Evolutionary conservation across 2,797 vertebrate species (phyloP).

Genomic region (Strix occidentalis): DNA sequence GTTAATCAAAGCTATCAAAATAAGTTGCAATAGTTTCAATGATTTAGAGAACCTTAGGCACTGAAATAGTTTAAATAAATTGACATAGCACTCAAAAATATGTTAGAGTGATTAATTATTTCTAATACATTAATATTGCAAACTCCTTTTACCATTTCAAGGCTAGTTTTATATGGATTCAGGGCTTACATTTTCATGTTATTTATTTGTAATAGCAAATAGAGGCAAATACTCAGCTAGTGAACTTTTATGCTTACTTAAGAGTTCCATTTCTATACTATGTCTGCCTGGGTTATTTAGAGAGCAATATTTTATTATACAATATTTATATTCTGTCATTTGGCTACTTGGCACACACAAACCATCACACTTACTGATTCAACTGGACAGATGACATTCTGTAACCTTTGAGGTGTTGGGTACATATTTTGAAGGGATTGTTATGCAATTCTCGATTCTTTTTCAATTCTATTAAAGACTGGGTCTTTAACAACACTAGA

Average conservation of each 20-base stretch:
- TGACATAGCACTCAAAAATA: background rate
- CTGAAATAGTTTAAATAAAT: conserved; percentile 29
- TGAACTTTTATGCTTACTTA: background rate
- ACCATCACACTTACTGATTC: background rate
- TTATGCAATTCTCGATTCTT: background rate
- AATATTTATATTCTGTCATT: conserved; percentile 8
- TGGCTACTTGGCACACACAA: background rate
- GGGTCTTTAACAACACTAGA: background rate
- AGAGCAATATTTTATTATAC: background rate
- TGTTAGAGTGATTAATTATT: conserved; percentile 13
- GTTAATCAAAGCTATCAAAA: background rate
- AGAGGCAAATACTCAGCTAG: background rate
- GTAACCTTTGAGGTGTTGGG: background rate
- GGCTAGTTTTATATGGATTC: background rate
- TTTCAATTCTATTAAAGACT: background rate
- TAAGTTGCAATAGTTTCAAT: background rate
- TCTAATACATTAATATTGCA: conserved; percentile 29
- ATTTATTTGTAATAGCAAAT: conserved; percentile 11
- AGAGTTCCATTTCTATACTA: background rate
- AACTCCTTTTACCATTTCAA: conserved; percentile 13
- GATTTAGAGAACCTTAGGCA: background rate
- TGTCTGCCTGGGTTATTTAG: background rate
- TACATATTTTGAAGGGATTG: background rate
- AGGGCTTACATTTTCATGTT: background rate
- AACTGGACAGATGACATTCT: background rate